Percentiles rank a stretch among this genome's conserved stretches.
phyloP scores from a whole-genome alignment of 2,888 invertebrate genomes.

The Sclerodermus sp. region DNA sequence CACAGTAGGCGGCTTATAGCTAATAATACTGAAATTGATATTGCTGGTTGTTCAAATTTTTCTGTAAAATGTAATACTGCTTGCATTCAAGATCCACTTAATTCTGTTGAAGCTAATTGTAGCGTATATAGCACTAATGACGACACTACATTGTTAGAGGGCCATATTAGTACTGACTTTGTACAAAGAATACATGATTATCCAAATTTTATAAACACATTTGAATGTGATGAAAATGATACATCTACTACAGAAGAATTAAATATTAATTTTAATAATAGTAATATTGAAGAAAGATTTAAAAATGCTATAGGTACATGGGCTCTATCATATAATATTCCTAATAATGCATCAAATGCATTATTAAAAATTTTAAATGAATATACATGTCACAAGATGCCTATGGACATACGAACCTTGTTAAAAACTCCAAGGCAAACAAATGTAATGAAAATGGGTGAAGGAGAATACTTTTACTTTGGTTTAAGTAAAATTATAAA shows the following conservation, averaged over 20 bases:
- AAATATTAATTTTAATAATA: no score
- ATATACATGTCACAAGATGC: not conserved
- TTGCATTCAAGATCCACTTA: no score
- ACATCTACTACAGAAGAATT: no score
- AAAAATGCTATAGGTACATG: not conserved
- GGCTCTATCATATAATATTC: not conserved
- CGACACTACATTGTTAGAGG: no score
- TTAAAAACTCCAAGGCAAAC: not conserved
- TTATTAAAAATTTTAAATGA: not conserved
- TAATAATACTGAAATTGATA: conserved; percentile 3
- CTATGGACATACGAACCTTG: not conserved
- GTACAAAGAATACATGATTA: no score
- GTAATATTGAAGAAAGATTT: not conserved
- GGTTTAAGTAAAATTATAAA: not conserved
- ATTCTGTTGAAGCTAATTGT: no score
- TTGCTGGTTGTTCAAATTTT: not conserved
- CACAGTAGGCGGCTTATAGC: conserved; percentile 3
- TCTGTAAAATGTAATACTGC: no score
- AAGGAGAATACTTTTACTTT: not conserved
- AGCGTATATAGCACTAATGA: no score
- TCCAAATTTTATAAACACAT: no score
- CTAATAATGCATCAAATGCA: not conserved
- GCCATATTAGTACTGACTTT: no score
- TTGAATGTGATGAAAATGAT: no score
- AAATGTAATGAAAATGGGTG: not conserved